These are phyloP conservation scores for Chelon labrosus DNA, from an alignment of 2,797 vertebrate species.

Conservation along the genomic window DNA sequence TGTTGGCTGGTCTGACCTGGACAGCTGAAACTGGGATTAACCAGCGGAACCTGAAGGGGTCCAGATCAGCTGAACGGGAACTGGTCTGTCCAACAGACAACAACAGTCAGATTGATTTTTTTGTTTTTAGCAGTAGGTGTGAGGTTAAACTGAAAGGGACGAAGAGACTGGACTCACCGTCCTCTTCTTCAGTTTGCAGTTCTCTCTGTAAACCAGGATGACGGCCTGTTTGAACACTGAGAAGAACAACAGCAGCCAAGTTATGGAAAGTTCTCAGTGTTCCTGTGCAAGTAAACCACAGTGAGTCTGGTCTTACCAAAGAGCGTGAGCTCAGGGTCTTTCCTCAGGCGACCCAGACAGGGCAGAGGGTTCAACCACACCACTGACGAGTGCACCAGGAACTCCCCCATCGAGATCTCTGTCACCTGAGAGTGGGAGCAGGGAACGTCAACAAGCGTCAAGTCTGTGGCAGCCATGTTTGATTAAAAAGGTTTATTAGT, in stretches of 20 bases:
- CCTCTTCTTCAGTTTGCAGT: constrained; percentile 93
- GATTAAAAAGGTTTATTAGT: too few species aligned
- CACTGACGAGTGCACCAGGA: constrained; percentile 90
- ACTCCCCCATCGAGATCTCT: constrained; percentile 96
- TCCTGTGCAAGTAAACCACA: neutral
- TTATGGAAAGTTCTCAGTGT: neutral
- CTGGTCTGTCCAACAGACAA: constrained; percentile 69
- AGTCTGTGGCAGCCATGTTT: neutral
- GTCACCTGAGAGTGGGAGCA: constrained; percentile 84
- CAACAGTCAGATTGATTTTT: neutral
- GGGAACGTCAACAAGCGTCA: neutral
- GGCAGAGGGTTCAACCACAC: constrained; percentile 93
- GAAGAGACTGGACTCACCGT: constrained; percentile 84
- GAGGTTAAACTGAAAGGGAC: neutral
- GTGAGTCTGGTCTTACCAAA: constrained; percentile 84
- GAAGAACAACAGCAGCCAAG: neutral
- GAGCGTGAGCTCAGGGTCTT: constrained; percentile 91
- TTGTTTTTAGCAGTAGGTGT: too few species aligned
- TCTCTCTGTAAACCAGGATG: constrained; percentile 92
- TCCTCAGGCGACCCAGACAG: constrained; percentile 89
- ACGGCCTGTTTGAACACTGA: constrained; percentile 95
- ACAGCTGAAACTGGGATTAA: constrained; percentile 93
- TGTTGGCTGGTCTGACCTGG: constrained; percentile 89
- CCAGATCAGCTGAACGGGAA: constrained; percentile 88
- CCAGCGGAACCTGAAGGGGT: constrained; percentile 96